Base-by-base conservation (phyloP, 2,113 vertebrate genomes). In the Hydrochoerus hydrochaeris region DNA sequence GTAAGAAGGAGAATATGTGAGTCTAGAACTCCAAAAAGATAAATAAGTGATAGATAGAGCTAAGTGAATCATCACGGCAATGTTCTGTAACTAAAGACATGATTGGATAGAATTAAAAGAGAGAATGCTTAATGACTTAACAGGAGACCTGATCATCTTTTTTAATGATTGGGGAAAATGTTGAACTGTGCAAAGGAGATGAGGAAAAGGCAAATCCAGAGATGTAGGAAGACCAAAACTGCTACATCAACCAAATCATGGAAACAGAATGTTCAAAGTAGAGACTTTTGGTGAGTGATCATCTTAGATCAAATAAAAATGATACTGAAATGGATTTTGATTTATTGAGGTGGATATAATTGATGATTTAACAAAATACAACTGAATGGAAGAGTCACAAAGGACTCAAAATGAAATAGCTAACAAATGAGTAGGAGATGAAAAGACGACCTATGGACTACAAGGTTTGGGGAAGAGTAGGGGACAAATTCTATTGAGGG, bases 261-360 rank as follows among this genome's bases (percentile, higher is more conserved):
- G 38, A n/a, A 69, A 67, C 16, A 88, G 44, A 35, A 11, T 92
- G 5, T 85, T 88, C 80, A 60, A 85, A 86, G 35, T 20, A 54
- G 28, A 73, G n/a, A 41, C 9, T 20, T 32, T 13, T 67, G 44
- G 24, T 6, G 52, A 63, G 60, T 44, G 32, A 73, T 65, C 69
- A 30, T 84, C 62, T 32, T 65, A 52, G 1, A 73, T 19, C 54
- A 84, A 86, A 28, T 80, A 9, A 28, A 93, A 84, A 63, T 62
- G 90, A 77, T 86, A 57, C 4, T 83, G 30, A 96, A 16, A 41
- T 3, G 52, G 32, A 5, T 13, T 91, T 57, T 78, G 12, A 75
- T 60, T 91, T 91, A 84, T 62, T 52, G 54, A 90, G 57, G 32
- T 96, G 17, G 8, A 73, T 17, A 60, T n/a, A 95, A 88, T 28